phyloP scores from a whole-genome alignment of 2,113 vertebrate species.

The Callorhinus ursinus region DNA sequence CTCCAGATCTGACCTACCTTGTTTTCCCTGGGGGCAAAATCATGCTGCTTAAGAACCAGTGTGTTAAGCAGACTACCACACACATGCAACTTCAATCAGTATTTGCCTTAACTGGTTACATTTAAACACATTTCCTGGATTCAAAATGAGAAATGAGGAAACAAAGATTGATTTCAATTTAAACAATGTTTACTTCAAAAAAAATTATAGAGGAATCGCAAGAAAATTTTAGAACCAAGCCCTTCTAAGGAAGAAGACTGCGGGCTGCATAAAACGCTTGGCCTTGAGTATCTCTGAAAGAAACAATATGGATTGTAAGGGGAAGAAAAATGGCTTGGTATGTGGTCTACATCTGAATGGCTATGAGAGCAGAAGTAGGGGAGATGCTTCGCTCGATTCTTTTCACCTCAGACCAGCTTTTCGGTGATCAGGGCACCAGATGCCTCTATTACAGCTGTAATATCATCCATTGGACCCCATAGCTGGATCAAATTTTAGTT shows the following conservation, averaged over 20 bases:
- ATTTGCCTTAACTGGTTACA: background rate
- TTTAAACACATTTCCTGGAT: background rate
- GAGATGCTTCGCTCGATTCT: background rate
- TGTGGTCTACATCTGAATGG: background rate
- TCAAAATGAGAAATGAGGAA: background rate
- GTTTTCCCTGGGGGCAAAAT: background rate
- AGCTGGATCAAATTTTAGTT: background rate
- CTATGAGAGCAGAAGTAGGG: background rate
- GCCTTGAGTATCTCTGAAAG: background rate
- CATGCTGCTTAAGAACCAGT: background rate
- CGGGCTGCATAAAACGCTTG: background rate
- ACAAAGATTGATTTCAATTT: constrained; percentile 40
- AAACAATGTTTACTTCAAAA: constrained; percentile 2
- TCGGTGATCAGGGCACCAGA: background rate
- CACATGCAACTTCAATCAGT: background rate
- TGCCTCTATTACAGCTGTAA: background rate
- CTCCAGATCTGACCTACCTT: background rate
- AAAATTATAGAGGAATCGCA: background rate
- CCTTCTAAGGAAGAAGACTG: background rate
- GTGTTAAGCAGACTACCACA: background rate
- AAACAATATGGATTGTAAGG: background rate
- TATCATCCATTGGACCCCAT: background rate
- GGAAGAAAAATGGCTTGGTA: background rate
- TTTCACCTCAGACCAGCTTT: background rate
- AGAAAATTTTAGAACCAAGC: background rate